Conservation (phyloP, 2,797 vertebrate genomes). For the Fistularia tabacaria region DNA sequence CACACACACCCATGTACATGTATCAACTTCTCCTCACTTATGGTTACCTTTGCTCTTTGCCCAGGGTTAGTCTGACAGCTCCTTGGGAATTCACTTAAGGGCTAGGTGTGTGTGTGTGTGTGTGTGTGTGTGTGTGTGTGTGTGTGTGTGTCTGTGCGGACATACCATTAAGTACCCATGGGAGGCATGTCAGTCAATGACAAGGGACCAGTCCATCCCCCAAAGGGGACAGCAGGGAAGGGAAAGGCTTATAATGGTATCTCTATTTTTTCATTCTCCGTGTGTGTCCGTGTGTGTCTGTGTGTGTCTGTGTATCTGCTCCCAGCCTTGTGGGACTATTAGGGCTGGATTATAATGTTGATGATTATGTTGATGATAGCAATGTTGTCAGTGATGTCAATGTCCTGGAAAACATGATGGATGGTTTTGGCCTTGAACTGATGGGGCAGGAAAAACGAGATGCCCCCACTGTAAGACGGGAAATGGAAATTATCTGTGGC, state of each 20-base stretch:
- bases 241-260: slow-evolving; percentile 53
- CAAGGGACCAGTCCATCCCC: slow-evolving; percentile 61
- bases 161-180: slow-evolving; percentile 60
- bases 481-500: no score
- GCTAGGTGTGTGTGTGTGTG: slow-evolving; percentile 10
- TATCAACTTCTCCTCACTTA: slow-evolving; percentile 18
- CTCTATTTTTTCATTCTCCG: slow-evolving; percentile 26
- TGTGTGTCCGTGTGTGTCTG: slow-evolving; percentile 17
- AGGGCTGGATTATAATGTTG: slow-evolving; percentile 5
- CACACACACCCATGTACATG: no score
- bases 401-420: background rate
- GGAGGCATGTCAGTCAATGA: slow-evolving; percentile 65
- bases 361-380: slow-evolving; percentile 14
- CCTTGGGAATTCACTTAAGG: slow-evolving; percentile 38
- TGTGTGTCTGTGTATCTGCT: slow-evolving; percentile 3
- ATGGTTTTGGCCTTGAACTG: background rate
- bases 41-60: slow-evolving; percentile 37
- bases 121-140: slow-evolving; percentile 17
- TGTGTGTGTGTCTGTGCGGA: slow-evolving; percentile 20
- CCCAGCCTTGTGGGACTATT: slow-evolving; percentile 14
- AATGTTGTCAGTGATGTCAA: slow-evolving; percentile 5
- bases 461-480: no score
- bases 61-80: slow-evolving; percentile 49
- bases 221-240: slow-evolving; percentile 65
- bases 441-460: no score